phyloP scores from a whole-genome alignment of 2,888 invertebrate species.

The Melikaiella ostensackeni region DNA sequence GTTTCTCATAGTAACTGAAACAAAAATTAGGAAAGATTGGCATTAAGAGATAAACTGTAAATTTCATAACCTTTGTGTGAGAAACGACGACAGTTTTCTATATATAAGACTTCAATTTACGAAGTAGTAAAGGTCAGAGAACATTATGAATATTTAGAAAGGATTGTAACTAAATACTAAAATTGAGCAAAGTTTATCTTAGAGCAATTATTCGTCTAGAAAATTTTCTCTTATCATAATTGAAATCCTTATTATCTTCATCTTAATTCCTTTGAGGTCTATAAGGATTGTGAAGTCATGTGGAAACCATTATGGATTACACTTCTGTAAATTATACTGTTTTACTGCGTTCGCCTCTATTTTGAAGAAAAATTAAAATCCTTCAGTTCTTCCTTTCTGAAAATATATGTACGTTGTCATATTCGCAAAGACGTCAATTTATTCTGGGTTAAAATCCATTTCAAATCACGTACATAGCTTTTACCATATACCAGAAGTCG shows the following conservation, averaged over 20 bases:
- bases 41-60: background rate
- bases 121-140: background rate
- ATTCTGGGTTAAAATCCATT: too few relatives aligned
- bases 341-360: too few relatives aligned
- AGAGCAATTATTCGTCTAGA: slow-evolving; percentile 5
- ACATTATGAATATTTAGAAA: background rate
- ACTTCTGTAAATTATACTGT: background rate
- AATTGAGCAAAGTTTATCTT: slow-evolving; percentile 10
- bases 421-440: too few relatives aligned
- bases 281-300: slow-evolving; percentile 1
- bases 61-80: background rate
- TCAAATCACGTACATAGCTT: too few relatives aligned
- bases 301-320: background rate
- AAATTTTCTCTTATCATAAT: slow-evolving; percentile 17
- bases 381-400: too few relatives aligned
- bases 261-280: slow-evolving; percentile 15
- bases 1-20: background rate
- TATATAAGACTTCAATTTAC: background rate
- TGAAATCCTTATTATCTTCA: background rate
- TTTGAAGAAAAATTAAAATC: too few relatives aligned
- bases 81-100: background rate
- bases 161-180: background rate
- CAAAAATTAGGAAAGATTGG: background rate
- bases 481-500: too few relatives aligned
- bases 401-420: too few relatives aligned